Evolutionary conservation across 2,113 vertebrate genomes (phyloP), one percentile per base, ranked within the genome.

Genomic region (Tichodroma muraria): DNA sequence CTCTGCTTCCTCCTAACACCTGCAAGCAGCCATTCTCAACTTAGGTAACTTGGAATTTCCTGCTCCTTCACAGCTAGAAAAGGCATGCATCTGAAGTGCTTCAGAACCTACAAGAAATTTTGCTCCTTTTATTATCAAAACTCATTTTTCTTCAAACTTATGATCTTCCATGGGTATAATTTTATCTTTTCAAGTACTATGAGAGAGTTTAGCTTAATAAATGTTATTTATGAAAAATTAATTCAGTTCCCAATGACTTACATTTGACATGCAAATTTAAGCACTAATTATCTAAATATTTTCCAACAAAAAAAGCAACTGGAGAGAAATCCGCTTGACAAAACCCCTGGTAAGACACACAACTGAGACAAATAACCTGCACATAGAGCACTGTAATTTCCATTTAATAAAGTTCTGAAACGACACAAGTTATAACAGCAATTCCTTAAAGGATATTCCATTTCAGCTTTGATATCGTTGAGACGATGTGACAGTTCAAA

Each of bases 361-460:
- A 75, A 8, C 61, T 37, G 13, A 31, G 49, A 76, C 25, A 92
- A 93, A 90, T 13, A 42, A 72, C 71, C 45, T 57, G 40, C 40
- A 40, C 0, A 0, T 3, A 19, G 4, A 73, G 12, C 24, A 38
- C 63, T 77, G 52, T 80, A 85, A 40, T 52, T 86, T 75, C 35
- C 3, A 4, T 53, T 70, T 60, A 65, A 54, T 35, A 13, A 40
- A 85, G 63, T 61, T 81, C 78, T 37, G 86, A 69, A 77, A 52
- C 0, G 1, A 82, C 15, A 88, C 37, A 65, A 77, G 60, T 45
- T 80, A 4, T 3, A 90, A 65, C 50, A 80, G 47, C 28, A n/a
- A 68, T 90, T 89, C 42, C 92, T 40, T 90, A 98, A 99, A 99
- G 99, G 99, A 99, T 99, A 99, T 99, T 99, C 99, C 99, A 99